These are phyloP conservation scores for Sinodicranocentrus sp. DNA, from an alignment of 2,888 invertebrate species.

Conservation along the genomic window DNA sequence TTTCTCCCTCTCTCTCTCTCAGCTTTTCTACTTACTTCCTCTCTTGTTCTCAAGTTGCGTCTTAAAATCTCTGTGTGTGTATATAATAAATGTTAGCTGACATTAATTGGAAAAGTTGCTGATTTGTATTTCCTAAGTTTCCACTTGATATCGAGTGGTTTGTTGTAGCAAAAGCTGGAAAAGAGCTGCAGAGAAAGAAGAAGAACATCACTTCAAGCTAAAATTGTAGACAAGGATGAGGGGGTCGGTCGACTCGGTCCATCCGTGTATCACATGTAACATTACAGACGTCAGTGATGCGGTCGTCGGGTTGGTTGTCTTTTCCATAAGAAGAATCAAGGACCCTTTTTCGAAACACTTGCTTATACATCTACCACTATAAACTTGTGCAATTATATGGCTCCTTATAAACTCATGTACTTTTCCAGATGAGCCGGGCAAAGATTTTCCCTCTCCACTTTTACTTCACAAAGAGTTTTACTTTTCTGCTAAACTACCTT, in stretches of 20 bases:
- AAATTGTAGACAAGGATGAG: conserved; percentile 30
- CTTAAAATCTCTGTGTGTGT: conserved; percentile 63
- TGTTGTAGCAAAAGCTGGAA: conserved; percentile 13
- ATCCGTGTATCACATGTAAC: conserved; percentile 35
- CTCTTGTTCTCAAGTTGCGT: conserved; percentile 19
- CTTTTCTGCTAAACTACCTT: no score
- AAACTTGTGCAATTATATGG: neutral
- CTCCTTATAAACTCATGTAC: neutral
- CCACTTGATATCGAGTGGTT: conserved; percentile 65
- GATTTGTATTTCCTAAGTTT: conserved; percentile 70
- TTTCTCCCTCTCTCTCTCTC: conserved; percentile 46
- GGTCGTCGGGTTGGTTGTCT: conserved; percentile 32
- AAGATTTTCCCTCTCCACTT: no score
- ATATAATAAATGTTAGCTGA: conserved; percentile 73
- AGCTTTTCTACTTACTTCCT: conserved; percentile 41
- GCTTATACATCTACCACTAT: no score
- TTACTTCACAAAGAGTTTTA: no score
- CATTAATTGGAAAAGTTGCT: conserved; percentile 76
- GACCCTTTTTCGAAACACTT: neutral
- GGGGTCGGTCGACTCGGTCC: conserved; percentile 11
- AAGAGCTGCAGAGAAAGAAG: neutral
- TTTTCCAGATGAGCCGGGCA: no score
- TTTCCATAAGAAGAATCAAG: conserved; percentile 6
- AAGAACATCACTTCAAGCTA: conserved; percentile 13
- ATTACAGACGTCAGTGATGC: conserved; percentile 53